These are phyloP conservation scores for Gadopsis bispinosus DNA, from an alignment of 2,797 vertebrate species.

Conservation along the genomic window DNA sequence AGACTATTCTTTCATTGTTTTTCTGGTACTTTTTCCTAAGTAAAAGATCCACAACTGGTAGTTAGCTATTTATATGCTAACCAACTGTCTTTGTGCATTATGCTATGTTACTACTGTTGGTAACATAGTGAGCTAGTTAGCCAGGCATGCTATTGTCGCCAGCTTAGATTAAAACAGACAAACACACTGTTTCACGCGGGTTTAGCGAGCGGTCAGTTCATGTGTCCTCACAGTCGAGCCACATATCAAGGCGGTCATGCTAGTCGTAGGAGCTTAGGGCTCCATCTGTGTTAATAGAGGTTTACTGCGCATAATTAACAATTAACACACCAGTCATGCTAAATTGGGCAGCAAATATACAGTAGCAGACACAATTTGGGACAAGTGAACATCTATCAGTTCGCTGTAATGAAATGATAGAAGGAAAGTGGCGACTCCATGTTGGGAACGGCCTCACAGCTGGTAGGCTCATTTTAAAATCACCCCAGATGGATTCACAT, in stretches of 20 bases:
- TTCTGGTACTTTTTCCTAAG: no score
- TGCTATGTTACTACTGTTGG: no score
- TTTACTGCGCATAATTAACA: conserved; percentile 48
- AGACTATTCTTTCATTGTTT: no score
- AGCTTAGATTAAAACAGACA: no score
- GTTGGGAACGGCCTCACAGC: conserved; percentile 64
- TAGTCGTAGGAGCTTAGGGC: neutral
- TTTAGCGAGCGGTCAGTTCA: neutral
- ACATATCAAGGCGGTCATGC: neutral
- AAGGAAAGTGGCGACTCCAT: conserved; percentile 57
- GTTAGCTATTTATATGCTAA: no score
- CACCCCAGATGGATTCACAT: conserved; percentile 64
- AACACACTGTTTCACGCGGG: no score
- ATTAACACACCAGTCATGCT: conserved; percentile 46
- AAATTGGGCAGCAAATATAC: conserved; percentile 67
- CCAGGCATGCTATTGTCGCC: no score
- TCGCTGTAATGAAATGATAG: conserved; percentile 50
- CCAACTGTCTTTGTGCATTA: no score
- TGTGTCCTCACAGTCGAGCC: neutral
- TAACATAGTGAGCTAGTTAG: no score
- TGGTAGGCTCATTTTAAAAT: conserved; percentile 54
- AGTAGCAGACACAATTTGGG: conserved; percentile 44
- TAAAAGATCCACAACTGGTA: no score
- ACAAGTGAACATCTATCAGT: conserved; percentile 53
- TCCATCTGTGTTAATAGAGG: conserved; percentile 58